A percentile compares a stretch with the other conserved stretches of the same genome.
phyloP scores from a whole-genome alignment of 2,888 invertebrate species.

The Drosophila mulleri region DNA sequence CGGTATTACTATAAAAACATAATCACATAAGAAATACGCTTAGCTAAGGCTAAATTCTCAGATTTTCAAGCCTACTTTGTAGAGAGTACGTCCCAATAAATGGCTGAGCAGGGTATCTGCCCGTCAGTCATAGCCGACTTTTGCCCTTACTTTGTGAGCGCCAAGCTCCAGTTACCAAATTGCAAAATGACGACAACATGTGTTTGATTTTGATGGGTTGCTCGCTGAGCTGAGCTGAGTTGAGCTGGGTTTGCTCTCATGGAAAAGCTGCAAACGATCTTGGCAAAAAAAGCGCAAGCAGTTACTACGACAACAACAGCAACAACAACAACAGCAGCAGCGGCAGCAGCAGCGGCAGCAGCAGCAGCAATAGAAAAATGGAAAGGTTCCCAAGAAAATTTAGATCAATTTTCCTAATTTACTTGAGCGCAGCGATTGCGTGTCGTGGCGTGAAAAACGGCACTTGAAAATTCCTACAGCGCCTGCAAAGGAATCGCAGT shows the following conservation, averaged over 20 bases:
- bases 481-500: constrained; percentile 47
- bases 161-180: constrained; percentile 25
- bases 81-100: too few relatives aligned
- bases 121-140: not conserved
- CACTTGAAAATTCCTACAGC: constrained; percentile 72
- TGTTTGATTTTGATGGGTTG: constrained; percentile 57
- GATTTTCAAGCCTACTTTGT: too few relatives aligned
- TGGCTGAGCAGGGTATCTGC: not conserved
- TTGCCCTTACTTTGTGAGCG: not conserved
- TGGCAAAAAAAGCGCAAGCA: constrained; percentile 51
- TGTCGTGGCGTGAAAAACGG: constrained; percentile 82
- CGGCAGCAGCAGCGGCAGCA: constrained; percentile 2
- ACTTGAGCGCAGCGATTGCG: constrained; percentile 79
- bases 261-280: constrained; percentile 44
- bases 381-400: constrained; percentile 80
- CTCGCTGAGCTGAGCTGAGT: constrained; percentile 6
- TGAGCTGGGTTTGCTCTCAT: not conserved
- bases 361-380: constrained; percentile 41
- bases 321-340: not conserved
- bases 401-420: constrained; percentile 81
- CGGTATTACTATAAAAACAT: too few relatives aligned
- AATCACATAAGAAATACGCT: too few relatives aligned
- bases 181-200: constrained; percentile 45
- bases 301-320: not conserved
- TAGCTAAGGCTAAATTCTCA: too few relatives aligned